Conservation (phyloP, 2,888 invertebrate species). For the Eristalis tenax region DNA sequence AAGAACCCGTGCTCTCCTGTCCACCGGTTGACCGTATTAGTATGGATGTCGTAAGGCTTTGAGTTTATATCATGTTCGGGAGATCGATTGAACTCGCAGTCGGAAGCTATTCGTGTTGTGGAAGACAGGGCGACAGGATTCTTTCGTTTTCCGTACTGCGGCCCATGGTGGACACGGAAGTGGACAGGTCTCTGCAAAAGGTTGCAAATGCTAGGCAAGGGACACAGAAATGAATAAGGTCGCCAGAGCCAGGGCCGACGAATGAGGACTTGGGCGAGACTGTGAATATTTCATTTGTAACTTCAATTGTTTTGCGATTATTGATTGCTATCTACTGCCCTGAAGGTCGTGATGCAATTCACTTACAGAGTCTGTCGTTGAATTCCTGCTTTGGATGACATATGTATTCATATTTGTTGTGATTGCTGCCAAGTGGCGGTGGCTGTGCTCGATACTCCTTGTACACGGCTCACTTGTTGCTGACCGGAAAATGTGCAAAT, state of each 20-base stretch:
- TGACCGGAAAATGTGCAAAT: neutral
- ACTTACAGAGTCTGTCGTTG: neutral
- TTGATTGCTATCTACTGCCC: neutral
- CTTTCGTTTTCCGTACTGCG: too few relatives aligned
- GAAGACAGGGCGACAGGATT: neutral
- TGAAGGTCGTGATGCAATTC: neutral
- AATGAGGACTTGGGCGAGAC: neutral
- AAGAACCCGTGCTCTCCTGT: neutral
- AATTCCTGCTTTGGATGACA: neutral
- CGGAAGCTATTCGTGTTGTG: neutral
- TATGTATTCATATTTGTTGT: neutral
- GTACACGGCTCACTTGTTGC: neutral
- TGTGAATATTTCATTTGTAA: neutral
- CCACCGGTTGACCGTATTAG: neutral
- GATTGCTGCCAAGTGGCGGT: neutral
- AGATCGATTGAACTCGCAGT: neutral
- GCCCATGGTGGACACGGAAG: too few relatives aligned
- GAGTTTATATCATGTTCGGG: neutral
- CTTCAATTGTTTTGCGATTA: neutral
- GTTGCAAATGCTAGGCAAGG: too few relatives aligned
- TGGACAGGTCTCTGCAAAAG: neutral
- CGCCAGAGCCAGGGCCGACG: neutral
- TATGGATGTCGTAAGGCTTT: neutral
- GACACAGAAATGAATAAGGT: neutral
- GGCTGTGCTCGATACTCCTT: neutral